phyloP scores from a whole-genome alignment of 2,113 vertebrate species.

The Numenius arquata region DNA sequence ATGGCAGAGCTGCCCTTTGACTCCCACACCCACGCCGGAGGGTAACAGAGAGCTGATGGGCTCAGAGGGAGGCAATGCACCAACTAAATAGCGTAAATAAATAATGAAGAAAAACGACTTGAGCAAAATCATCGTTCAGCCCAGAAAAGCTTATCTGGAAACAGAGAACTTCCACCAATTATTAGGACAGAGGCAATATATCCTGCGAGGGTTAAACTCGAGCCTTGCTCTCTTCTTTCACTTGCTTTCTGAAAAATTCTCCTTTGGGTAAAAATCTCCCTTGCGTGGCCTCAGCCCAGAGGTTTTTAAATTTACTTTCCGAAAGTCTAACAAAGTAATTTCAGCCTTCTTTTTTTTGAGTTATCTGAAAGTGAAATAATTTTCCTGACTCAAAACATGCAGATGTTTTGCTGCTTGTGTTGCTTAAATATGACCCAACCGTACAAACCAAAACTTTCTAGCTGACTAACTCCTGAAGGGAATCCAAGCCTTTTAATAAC shows the following conservation, averaged over 20 bases:
- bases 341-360: background rate
- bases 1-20: background rate
- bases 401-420: background rate
- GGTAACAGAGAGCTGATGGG: background rate
- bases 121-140: background rate
- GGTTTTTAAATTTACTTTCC: constrained; percentile 16
- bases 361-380: constrained; percentile 21
- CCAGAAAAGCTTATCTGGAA: constrained; percentile 35
- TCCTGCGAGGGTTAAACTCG: constrained; percentile 28
- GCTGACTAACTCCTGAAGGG: constrained; percentile 31
- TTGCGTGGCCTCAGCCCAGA: constrained; percentile 31
- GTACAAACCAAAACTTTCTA: background rate
- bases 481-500: background rate
- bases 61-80: background rate
- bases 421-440: background rate
- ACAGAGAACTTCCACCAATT: constrained; percentile 38
- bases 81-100: background rate
- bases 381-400: constrained; percentile 14
- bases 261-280: constrained; percentile 9
- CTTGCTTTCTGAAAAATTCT: constrained; percentile 46
- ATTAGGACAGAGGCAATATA: background rate
- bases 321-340: constrained; percentile 31
- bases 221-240: constrained; percentile 13
- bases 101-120: background rate
- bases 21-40: background rate